Evolutionary conservation across 2,113 vertebrate genomes (phyloP).

Genomic region (Lycaon pictus): DNA sequence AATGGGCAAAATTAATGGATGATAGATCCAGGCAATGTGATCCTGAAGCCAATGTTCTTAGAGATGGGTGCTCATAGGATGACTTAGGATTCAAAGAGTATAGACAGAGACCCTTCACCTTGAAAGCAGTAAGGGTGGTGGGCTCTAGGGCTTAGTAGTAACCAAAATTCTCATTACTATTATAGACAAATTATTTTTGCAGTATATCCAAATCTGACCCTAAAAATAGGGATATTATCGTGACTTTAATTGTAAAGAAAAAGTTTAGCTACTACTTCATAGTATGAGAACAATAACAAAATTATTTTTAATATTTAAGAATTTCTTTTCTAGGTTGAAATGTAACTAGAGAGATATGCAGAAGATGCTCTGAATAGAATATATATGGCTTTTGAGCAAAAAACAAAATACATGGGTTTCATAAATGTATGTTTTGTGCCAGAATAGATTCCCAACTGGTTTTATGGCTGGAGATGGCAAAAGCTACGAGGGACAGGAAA

Average conservation of each 20-base stretch:
- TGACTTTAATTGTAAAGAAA: background rate
- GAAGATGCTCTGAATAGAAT: background rate
- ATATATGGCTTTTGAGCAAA: background rate
- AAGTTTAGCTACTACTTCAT: background rate
- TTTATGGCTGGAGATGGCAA: background rate
- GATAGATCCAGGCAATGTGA: background rate
- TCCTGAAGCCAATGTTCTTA: background rate
- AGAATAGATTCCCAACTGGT: background rate
- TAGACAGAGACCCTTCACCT: background rate
- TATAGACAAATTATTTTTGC: background rate
- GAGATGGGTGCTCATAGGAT: background rate
- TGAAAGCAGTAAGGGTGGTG: background rate
- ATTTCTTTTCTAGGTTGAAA: background rate
- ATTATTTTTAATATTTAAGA: background rate
- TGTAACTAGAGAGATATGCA: background rate
- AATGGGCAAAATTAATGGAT: background rate
- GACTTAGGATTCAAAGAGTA: background rate
- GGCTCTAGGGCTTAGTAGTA: background rate
- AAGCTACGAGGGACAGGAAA: background rate
- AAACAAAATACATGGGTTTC: background rate
- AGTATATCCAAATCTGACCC: too few species aligned
- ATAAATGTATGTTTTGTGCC: background rate
- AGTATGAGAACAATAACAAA: background rate
- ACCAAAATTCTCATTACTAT: background rate
- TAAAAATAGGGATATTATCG: background rate